Conservation (phyloP, 2,113 vertebrate species). For the Agapornis roseicollis region DNA sequence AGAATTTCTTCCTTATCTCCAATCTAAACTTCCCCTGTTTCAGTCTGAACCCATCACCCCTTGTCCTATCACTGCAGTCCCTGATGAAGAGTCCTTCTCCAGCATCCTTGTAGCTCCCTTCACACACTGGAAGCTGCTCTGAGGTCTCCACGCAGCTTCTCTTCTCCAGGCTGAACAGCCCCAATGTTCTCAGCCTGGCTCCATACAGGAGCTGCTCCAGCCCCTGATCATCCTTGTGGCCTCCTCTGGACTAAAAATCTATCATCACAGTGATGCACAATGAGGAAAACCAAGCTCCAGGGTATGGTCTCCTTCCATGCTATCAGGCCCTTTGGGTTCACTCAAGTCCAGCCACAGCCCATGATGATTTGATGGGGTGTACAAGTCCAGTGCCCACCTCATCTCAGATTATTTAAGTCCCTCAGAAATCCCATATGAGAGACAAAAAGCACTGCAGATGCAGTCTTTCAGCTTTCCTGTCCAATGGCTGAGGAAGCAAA, state of each 20-base stretch:
- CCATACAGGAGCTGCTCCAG: not conserved
- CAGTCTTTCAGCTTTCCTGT: not conserved
- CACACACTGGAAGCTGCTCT: too few species aligned
- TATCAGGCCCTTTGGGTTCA: rapidly evolving
- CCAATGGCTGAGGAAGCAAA: not conserved
- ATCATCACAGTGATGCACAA: not conserved
- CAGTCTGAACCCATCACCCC: too few species aligned
- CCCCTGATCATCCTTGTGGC: not conserved
- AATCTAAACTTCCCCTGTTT: too few species aligned
- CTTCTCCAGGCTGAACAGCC: too few species aligned
- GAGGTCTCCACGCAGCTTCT: too few species aligned
- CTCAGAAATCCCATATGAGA: not conserved
- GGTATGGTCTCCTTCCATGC: not conserved
- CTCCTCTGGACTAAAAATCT: not conserved
- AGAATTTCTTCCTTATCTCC: too few species aligned
- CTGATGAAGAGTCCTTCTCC: too few species aligned
- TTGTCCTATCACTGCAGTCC: too few species aligned
- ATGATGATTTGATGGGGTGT: not conserved
- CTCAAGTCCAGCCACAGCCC: not conserved
- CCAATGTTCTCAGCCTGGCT: too few species aligned
- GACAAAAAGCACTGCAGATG: not conserved
- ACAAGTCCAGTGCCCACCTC: not conserved
- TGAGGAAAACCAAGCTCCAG: not conserved
- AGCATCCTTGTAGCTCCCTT: too few species aligned
- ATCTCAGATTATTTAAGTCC: not conserved